Evolutionary conservation across 92 coral and sea anemone species (phyloP).

Genomic region (Phenganax stokvisi): DNA sequence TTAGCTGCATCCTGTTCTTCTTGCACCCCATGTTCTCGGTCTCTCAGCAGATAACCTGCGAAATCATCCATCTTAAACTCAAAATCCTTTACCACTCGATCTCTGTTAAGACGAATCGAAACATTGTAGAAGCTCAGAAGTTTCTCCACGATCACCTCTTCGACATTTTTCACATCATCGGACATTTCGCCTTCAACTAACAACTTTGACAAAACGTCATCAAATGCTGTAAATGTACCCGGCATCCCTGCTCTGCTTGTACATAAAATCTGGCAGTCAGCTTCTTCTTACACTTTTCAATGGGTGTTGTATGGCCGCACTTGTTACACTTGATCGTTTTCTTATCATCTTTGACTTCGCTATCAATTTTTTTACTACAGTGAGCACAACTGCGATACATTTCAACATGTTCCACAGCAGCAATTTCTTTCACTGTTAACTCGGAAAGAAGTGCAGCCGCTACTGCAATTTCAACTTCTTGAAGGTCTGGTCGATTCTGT

Average conservation of each 20-base stretch:
- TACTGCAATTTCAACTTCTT: neutral
- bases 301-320: neutral
- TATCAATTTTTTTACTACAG: conserved; percentile 3
- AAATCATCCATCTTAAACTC: neutral
- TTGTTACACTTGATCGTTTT: conserved; percentile 5
- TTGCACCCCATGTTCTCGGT: too few relatives aligned
- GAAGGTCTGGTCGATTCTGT: conserved; percentile 8
- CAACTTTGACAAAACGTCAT: neutral
- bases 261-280: neutral
- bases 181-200: neutral
- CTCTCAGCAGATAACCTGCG: too few relatives aligned
- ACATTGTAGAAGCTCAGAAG: conserved; percentile 3
- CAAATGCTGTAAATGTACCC: neutral
- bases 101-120: neutral
- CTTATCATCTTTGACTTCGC: conserved; percentile 1
- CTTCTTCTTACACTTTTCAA: conserved; percentile 2
- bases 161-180: neutral
- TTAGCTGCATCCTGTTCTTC: too few relatives aligned
- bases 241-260: conserved; percentile 1
- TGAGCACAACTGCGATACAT: conserved; percentile 20
- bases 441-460: neutral
- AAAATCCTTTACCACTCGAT: neutral
- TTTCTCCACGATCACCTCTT: conserved; percentile 12
- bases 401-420: conserved; percentile 13
- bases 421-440: conserved; percentile 2